Conservation (phyloP, 1,140 invertebrate genomes). For the Sitodiplosis mosellana region DNA sequence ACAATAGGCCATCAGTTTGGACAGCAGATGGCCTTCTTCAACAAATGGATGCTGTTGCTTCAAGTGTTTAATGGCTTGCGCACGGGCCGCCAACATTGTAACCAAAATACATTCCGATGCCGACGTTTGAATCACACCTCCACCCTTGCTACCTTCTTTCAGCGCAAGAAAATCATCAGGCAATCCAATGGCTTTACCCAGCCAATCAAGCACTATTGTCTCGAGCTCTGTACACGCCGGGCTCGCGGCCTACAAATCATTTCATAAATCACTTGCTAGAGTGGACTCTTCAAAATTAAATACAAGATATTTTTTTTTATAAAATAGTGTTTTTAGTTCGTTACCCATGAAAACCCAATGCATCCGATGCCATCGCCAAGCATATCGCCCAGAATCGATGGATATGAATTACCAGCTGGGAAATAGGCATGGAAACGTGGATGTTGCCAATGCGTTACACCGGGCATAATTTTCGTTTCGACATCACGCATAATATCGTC, state of each 20-base stretch:
- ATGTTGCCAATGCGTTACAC: constrained; percentile 98
- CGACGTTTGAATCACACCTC: constrained; percentile 65
- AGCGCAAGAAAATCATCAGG: constrained; percentile 73
- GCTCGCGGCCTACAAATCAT: constrained; percentile 53
- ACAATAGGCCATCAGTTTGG: constrained; percentile 90
- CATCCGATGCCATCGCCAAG: constrained; percentile 86
- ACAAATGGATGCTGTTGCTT: constrained; percentile 79
- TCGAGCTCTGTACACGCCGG: constrained; percentile 96
- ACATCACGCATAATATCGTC: constrained; percentile 87
- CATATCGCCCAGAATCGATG: constrained; percentile 97
- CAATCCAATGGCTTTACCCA: constrained; percentile 83
- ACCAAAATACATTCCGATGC: constrained; percentile 96
- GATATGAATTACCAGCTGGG: constrained; percentile 80
- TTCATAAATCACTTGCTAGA: constrained; percentile 3
- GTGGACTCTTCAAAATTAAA: constrained; percentile 2
- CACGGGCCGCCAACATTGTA: constrained; percentile 83
- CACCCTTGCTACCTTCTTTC: constrained; percentile 65
- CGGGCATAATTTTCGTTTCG: constrained; percentile 93
- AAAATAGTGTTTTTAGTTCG: constrained; percentile 6
- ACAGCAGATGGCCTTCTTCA: constrained; percentile 84
- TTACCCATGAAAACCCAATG: constrained; percentile 97
- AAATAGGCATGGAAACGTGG: constrained; percentile 98
- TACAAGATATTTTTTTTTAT: constrained; percentile 1
- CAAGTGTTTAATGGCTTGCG: constrained; percentile 76
- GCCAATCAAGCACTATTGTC: constrained; percentile 92